These are phyloP conservation scores for Melieria omissa DNA, from an alignment of 2,888 invertebrate species.

Conservation along the genomic window DNA sequence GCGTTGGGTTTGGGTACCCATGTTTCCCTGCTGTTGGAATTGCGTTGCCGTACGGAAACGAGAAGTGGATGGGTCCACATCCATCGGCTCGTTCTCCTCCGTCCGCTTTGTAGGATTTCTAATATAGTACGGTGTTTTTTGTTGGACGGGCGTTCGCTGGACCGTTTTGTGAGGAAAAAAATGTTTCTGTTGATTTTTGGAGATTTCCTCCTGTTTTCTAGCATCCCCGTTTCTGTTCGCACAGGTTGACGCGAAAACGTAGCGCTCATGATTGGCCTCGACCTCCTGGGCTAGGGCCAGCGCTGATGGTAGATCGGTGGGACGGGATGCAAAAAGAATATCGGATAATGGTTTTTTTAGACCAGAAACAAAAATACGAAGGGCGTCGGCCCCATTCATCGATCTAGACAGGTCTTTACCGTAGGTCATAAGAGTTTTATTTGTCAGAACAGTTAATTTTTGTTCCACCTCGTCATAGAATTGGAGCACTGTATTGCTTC, in stretches of 20 bases:
- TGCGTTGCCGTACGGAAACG: conserved; percentile 19
- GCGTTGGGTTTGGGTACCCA: background rate
- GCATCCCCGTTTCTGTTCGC: no score
- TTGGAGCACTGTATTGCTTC: conserved; percentile 16
- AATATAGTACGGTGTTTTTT: no score
- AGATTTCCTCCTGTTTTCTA: no score
- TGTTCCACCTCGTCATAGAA: no score
- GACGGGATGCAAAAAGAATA: no score
- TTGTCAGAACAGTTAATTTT: background rate
- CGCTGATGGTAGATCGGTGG: conserved; percentile 32
- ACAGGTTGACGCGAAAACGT: conserved; percentile 35
- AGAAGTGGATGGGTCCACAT: conserved; percentile 19
- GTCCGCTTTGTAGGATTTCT: no score
- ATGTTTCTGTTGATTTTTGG: no score
- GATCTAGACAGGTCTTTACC: conserved; percentile 23
- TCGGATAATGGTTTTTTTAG: conserved; percentile 30
- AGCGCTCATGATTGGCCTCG: conserved; percentile 36
- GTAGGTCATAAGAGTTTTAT: conserved; percentile 37
- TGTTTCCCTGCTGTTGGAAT: conserved; percentile 8
- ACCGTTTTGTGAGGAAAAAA: no score
- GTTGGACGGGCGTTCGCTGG: no score
- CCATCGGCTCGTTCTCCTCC: conserved; percentile 11
- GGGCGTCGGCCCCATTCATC: conserved; percentile 37
- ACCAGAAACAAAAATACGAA: conserved; percentile 38
- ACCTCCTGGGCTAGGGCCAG: conserved; percentile 40